Conservation (phyloP, 1,140 invertebrate species). For the Camponotus floridanus region DNA sequence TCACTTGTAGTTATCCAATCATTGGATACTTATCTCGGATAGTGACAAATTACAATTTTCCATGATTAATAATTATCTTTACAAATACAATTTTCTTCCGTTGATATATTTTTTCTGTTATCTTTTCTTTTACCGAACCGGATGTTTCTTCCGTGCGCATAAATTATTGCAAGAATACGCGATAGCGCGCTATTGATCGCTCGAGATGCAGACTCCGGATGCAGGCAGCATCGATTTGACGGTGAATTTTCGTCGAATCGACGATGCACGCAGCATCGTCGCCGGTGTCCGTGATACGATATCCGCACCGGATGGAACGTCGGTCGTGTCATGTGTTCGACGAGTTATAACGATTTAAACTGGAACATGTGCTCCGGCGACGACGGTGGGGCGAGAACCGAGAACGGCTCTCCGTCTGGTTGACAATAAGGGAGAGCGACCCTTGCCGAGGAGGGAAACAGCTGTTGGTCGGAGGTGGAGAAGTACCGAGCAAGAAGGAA, state of each 20-base stretch:
- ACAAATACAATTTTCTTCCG: too few relatives aligned
- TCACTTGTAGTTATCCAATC: neutral
- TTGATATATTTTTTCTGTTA: neutral
- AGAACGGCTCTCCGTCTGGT: constrained; percentile 68
- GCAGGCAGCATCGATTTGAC: constrained; percentile 1
- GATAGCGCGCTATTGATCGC: constrained; percentile 51
- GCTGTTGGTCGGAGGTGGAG: constrained; percentile 81
- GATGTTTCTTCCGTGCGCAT: constrained; percentile 24
- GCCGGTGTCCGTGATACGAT: constrained; percentile 9
- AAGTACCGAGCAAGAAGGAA: constrained; percentile 67
- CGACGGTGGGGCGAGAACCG: constrained; percentile 55
- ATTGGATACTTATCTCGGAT: neutral
- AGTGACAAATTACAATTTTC: neutral
- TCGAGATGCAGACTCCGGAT: constrained; percentile 16
- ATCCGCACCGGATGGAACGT: constrained; percentile 54
- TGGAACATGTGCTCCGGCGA: constrained; percentile 77
- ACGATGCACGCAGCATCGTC: neutral
- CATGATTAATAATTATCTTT: neutral
- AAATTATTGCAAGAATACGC: constrained; percentile 57
- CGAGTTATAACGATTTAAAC: constrained; percentile 79
- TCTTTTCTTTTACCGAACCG: neutral
- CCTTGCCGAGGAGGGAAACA: constrained; percentile 82
- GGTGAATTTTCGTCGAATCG: constrained; percentile 56
- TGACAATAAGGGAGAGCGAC: constrained; percentile 82
- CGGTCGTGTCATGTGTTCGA: constrained; percentile 69